These are phyloP conservation scores for Macrophya alboannulata DNA, from an alignment of 2,888 invertebrate species.

Conservation along the genomic window DNA sequence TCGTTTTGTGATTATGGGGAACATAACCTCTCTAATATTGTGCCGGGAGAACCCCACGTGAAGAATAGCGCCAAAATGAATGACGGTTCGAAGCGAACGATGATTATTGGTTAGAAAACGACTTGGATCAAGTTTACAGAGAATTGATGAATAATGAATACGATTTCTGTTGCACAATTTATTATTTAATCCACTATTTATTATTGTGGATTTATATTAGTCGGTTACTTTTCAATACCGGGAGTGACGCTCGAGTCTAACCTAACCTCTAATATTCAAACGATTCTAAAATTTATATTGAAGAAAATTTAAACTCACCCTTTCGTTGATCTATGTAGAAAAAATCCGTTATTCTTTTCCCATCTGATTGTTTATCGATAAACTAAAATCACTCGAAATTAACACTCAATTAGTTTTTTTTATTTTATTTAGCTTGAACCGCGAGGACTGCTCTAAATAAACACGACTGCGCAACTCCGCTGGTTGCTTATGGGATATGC, in stretches of 20 bases:
- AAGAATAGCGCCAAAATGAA: constrained; percentile 23
- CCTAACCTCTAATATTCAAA: constrained; percentile 33
- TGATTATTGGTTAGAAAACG: not conserved
- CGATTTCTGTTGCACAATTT: not conserved
- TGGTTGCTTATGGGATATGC: not conserved
- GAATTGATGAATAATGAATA: not conserved
- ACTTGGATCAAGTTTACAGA: not conserved
- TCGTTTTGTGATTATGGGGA: not conserved
- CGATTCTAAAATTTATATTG: not conserved
- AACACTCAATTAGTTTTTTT: not conserved
- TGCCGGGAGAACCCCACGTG: constrained; percentile 14
- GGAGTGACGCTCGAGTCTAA: not conserved
- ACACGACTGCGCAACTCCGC: not conserved
- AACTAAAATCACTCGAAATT: not conserved
- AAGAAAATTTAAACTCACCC: constrained; percentile 3
- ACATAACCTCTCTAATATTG: constrained; percentile 26
- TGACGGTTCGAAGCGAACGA: not conserved
- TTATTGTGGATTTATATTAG: not conserved
- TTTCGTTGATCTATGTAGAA: constrained; percentile 11
- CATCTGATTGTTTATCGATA: not conserved
- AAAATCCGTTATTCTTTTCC: not conserved
- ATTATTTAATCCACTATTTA: not conserved
- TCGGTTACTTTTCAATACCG: not conserved
- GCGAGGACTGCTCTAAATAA: not conserved
- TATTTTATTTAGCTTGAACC: not conserved